A percentile compares a stretch with the other conserved stretches of the same genome.
These are phyloP conservation scores for Hymenopus coronatus DNA, from an alignment of 2,888 invertebrate species.

Conservation along the genomic window DNA sequence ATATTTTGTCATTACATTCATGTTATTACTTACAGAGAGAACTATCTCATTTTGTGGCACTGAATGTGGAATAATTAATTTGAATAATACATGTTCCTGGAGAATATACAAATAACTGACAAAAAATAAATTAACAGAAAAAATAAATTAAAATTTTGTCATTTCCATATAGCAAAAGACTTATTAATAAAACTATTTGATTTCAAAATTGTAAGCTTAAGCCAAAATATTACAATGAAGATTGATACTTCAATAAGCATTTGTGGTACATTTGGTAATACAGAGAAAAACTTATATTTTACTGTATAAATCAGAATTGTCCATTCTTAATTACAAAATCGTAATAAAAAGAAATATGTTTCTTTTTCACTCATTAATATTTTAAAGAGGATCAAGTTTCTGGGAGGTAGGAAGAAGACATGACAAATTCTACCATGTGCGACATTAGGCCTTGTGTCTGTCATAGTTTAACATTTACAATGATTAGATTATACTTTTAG, in stretches of 20 bases:
- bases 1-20: not conserved
- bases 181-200: not conserved
- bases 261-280: not conserved
- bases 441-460: constrained; percentile 16
- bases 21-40: not conserved
- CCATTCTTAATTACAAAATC: constrained; percentile 25
- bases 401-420: not conserved
- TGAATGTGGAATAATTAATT: not conserved
- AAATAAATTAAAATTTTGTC: not conserved
- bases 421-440: not conserved
- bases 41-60: not conserved
- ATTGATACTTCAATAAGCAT: not conserved
- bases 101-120: not conserved
- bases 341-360: constrained; percentile 34
- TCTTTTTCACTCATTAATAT: constrained; percentile 8
- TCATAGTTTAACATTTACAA: not conserved
- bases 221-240: not conserved
- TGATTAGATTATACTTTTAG: not conserved
- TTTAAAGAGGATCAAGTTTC: constrained; percentile 23
- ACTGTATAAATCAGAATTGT: not conserved
- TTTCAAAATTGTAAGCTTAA: not conserved
- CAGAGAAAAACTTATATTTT: not conserved
- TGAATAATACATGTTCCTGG: not conserved
- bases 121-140: not conserved
- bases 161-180: not conserved